Evolutionary conservation across 37 sponge, comb jelly and placozoan species (phyloP), one percentile per base, ranked within the genome.

Genomic region (Agelas oroides): DNA sequence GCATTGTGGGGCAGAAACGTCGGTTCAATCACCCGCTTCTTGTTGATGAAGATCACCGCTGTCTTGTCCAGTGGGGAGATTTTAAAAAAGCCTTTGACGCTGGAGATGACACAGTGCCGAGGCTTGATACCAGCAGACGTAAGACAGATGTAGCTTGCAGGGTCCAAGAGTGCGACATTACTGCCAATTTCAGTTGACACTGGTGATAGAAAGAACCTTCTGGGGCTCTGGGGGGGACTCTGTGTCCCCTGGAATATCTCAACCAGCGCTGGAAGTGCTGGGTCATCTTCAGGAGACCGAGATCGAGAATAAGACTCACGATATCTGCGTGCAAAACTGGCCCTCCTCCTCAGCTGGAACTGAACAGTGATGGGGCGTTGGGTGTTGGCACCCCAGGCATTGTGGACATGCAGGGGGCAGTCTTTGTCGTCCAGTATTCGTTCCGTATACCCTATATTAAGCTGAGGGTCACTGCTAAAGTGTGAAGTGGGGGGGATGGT

Each of bases 71-170:
- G 41, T 32, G 95, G 95, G 32, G 86, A 21, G 35, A 94, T 82
- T 0, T 78, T 92, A 69, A 74, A 87, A 35, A 72, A 59, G 20
- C 86, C 86, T 18, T 59, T 37, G 21, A 73, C 64, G 53, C 46
- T 41, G 17, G 84, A 40, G 36, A 94, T 76, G 36, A 76, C 71
- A 40, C 95, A 94, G 53, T 94, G 95, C 23, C 88, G 86, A 8
- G 92, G 92, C 23, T 32, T 65, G 24, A 94, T 85, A 35, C 91
- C 92, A 0, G 33, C 27, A 21, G 68, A 64, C 21, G 59, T 79
- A 58, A 89, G 61, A 37, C 53, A 75, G 0, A 89, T 32, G 66
- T 52, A 78, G 34, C 77, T 79, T 6, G 23, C 66, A 41, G 89
- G 65, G 0, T 80, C 72, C 14, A 39, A 24, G 24, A 53, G 46